Evolutionary conservation across 2,113 vertebrate species (phyloP).

Genomic region (Microcebus murinus): DNA sequence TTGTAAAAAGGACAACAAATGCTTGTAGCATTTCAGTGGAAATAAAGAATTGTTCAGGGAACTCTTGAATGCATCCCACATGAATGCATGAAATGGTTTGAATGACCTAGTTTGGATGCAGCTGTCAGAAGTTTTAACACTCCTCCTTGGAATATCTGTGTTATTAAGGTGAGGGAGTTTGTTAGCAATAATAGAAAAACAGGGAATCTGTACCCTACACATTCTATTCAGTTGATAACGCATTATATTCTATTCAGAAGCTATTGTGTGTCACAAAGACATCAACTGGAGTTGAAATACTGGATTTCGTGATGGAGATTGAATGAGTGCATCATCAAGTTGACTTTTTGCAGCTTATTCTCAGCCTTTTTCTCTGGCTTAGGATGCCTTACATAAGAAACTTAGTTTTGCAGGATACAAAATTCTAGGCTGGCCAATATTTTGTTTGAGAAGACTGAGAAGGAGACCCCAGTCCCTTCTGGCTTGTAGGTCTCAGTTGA

Average conservation of each 20-base stretch:
- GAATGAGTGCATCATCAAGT: neutral
- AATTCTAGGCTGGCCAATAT: no score
- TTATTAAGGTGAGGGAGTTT: neutral
- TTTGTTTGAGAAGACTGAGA: no score
- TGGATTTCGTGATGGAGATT: neutral
- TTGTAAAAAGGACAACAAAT: neutral
- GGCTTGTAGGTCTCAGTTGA: no score
- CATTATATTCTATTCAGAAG: neutral
- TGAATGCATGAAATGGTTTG: neutral
- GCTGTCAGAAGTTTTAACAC: neutral
- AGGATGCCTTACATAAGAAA: neutral
- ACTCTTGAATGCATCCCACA: neutral
- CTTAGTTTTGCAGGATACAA: no score
- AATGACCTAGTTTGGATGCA: neutral
- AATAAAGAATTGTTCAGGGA: neutral
- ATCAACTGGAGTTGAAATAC: neutral
- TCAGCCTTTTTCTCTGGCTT: neutral
- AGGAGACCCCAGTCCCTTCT: no score
- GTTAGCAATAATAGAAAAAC: neutral
- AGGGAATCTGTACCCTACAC: neutral
- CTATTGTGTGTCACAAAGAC: neutral
- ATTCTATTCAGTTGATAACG: neutral
- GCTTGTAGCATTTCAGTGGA: neutral
- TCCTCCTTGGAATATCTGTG: neutral
- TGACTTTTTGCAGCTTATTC: neutral